phyloP scores from a whole-genome alignment of 1,140 invertebrate species.

The Sipha flava region DNA sequence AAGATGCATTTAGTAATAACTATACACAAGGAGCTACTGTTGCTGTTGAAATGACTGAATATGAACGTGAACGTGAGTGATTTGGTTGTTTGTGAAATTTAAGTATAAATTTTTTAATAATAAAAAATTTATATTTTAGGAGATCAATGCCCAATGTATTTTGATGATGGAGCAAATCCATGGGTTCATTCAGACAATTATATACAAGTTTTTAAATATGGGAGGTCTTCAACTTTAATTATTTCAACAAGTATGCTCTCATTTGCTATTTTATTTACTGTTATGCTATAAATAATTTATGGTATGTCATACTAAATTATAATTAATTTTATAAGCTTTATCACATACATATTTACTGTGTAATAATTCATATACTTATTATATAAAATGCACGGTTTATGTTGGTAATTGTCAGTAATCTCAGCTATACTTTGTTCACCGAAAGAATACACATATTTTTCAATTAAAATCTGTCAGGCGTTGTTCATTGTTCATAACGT shows the following conservation, averaged over 20 bases:
- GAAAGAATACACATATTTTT: too few species aligned
- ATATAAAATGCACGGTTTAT: too few species aligned
- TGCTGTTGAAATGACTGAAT: constrained; percentile 80
- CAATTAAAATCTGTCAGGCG: too few species aligned
- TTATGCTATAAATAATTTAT: neutral
- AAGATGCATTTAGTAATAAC: constrained; percentile 81
- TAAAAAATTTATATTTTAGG: constrained; percentile 45
- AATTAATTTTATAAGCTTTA: neutral
- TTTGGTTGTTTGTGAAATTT: neutral
- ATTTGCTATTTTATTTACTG: neutral
- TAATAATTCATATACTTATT: too few species aligned
- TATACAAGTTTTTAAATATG: constrained; percentile 31
- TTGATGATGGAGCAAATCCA: constrained; percentile 83
- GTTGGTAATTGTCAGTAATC: too few species aligned
- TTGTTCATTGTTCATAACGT: too few species aligned
- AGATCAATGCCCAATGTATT: constrained; percentile 90
- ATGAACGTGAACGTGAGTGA: constrained; percentile 74
- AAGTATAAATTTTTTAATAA: neutral
- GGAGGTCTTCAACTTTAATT: neutral
- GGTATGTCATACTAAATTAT: neutral
- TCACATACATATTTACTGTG: too few species aligned
- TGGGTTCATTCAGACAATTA: constrained; percentile 48
- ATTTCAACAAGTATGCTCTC: neutral
- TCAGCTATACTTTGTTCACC: too few species aligned
- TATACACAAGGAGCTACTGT: constrained; percentile 85